Percentiles rank a stretch among this genome's conserved stretches.
These are phyloP conservation scores for Muntiacus reevesi DNA, from an alignment of 2,113 vertebrate species.

Conservation along the genomic window DNA sequence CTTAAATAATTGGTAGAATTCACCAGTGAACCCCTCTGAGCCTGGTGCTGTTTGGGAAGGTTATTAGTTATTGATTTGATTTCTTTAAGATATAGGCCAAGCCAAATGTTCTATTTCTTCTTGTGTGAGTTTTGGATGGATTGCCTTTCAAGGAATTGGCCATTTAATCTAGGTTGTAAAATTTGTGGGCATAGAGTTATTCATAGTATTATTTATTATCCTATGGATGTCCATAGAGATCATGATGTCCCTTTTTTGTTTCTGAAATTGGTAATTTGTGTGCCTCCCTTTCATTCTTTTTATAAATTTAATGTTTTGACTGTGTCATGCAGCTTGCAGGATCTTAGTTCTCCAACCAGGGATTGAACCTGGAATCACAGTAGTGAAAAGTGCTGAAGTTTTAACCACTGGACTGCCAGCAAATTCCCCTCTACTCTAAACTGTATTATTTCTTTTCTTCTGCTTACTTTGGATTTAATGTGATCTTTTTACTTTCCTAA, in stretches of 20 bases:
- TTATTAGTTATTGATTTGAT: not conserved
- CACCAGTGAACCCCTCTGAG: not conserved
- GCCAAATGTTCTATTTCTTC: not conserved
- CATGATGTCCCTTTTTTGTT: not conserved
- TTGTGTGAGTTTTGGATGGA: not conserved
- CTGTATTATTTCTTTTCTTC: not conserved
- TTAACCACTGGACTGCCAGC: not conserved
- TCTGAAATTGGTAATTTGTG: not conserved
- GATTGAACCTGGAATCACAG: not conserved
- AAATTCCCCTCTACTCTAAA: not conserved
- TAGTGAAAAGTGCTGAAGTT: not conserved
- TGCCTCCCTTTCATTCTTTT: not conserved
- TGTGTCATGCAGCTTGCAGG: not conserved
- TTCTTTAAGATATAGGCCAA: not conserved
- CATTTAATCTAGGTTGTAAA: not conserved
- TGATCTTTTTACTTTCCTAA: not conserved
- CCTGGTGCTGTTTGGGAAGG: not conserved
- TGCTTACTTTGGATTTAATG: not conserved
- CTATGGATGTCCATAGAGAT: not conserved
- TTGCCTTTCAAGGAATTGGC: not conserved
- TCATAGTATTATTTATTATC: not conserved
- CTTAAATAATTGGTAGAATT: not conserved
- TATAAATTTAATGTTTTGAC: not conserved
- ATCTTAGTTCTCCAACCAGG: not conserved
- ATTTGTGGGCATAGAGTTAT: not conserved